Conservation (phyloP, 1,140 invertebrate genomes). For the Lasioglossum albipes region DNA sequence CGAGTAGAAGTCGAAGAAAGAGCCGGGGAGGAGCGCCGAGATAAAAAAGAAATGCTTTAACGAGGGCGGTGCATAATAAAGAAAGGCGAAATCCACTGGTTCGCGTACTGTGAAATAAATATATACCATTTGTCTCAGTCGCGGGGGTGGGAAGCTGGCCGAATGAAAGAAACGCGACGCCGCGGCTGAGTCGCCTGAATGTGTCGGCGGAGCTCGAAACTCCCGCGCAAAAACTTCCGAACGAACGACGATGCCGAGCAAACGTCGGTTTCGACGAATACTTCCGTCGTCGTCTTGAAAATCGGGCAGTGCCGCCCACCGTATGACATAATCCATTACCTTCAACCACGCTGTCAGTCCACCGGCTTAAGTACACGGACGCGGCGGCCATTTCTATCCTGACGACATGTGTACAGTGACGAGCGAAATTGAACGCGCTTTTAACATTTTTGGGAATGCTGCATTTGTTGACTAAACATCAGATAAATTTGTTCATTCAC, state of each 20-base stretch:
- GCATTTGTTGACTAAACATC: too few species aligned
- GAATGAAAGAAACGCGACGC: slow-evolving; percentile 41
- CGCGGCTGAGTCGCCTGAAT: slow-evolving; percentile 1
- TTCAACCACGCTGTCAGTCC: slow-evolving; percentile 52
- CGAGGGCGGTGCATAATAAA: slow-evolving; percentile 66
- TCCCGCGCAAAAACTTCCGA: slow-evolving; percentile 32
- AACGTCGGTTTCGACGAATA: slow-evolving; percentile 33
- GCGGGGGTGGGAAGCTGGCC: slow-evolving; percentile 19
- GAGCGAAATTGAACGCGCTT: too few species aligned
- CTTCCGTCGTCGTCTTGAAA: slow-evolving; percentile 41
- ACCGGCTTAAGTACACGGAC: slow-evolving; percentile 34
- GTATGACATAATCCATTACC: slow-evolving; percentile 62
- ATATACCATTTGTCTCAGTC: slow-evolving; percentile 68
- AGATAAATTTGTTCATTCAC: too few species aligned
- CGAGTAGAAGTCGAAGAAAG: background rate
- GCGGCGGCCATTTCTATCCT: slow-evolving; percentile 2
- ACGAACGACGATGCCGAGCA: background rate
- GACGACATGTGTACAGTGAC: background rate
- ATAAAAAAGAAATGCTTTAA: slow-evolving; percentile 58
- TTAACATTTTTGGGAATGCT: too few species aligned
- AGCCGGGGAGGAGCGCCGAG: slow-evolving; percentile 6
- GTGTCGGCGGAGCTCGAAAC: slow-evolving; percentile 28
- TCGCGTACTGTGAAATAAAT: slow-evolving; percentile 63
- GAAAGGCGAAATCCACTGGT: slow-evolving; percentile 67
- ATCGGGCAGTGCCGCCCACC: slow-evolving; percentile 14